These are phyloP conservation scores for Campopleginae sp. DNA, from an alignment of 2,888 invertebrate genomes.

Conservation along the genomic window DNA sequence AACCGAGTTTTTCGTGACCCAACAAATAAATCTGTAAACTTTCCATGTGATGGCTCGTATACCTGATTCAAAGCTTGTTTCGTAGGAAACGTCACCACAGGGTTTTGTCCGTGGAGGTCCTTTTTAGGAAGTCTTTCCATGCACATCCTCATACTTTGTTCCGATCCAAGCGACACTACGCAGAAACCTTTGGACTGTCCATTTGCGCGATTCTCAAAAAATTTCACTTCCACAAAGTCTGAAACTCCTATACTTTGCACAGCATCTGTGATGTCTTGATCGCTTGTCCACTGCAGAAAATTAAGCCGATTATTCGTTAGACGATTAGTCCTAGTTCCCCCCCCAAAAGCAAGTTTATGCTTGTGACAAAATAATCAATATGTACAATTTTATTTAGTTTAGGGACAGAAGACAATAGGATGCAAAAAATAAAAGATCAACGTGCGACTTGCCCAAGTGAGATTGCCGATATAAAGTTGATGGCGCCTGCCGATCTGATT, in stretches of 20 bases:
- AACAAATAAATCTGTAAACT: too few relatives aligned
- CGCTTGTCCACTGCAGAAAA: slow-evolving; percentile 96
- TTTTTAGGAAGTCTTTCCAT: slow-evolving; percentile 98
- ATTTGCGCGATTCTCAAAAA: slow-evolving; percentile 99
- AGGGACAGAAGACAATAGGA: slow-evolving; percentile 60
- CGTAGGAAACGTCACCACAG: slow-evolving; percentile 97
- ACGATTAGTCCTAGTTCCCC: too few relatives aligned
- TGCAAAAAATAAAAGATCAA: neutral
- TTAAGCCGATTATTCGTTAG: neutral
- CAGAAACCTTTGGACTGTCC: slow-evolving; percentile 99
- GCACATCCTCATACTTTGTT: slow-evolving; percentile 94
- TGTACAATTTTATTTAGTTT: too few relatives aligned
- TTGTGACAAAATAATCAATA: too few relatives aligned
- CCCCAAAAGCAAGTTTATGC: too few relatives aligned
- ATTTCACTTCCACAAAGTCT: slow-evolving; percentile 99
- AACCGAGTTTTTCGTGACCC: too few relatives aligned
- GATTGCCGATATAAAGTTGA: slow-evolving; percentile 98
- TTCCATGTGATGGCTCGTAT: neutral
- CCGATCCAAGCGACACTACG: slow-evolving; percentile 96
- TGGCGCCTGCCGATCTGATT: slow-evolving; percentile 91
- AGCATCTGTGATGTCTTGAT: slow-evolving; percentile 97
- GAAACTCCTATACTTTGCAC: slow-evolving; percentile 94
- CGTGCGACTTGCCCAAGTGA: slow-evolving; percentile 94
- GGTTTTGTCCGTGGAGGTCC: slow-evolving; percentile 97
- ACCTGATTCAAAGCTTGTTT: slow-evolving; percentile 92